Conservation (phyloP, 2,797 vertebrate genomes). For the Neopelma chrysocephalum region DNA sequence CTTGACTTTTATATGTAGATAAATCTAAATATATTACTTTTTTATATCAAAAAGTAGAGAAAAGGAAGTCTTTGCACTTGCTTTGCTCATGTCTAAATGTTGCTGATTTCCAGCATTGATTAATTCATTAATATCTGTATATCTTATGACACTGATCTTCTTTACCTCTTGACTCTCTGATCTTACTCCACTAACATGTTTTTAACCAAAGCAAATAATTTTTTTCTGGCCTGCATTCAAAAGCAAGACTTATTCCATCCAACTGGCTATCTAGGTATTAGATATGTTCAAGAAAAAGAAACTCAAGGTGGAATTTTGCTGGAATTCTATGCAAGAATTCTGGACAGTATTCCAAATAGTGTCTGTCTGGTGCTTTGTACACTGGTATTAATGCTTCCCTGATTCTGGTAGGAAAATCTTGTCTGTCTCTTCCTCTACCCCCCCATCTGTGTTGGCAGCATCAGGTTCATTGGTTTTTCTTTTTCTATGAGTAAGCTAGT, state of each 20-base stretch:
- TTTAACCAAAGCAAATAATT: not conserved
- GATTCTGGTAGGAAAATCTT: not conserved
- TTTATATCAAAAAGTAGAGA: not conserved
- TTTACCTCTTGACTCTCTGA: not conserved
- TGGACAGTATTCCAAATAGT: not conserved
- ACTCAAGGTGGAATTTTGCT: not conserved
- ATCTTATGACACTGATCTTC: not conserved
- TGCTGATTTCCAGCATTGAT: not conserved
- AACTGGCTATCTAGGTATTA: not conserved
- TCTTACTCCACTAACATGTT: not conserved
- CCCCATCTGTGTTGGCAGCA: not conserved
- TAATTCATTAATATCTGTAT: not conserved
- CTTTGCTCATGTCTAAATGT: not conserved
- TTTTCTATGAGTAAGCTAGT: rapidly evolving
- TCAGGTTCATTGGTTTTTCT: not conserved
- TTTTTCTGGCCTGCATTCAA: not conserved
- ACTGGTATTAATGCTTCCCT: not conserved
- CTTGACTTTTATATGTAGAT: not conserved
- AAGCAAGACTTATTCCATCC: not conserved
- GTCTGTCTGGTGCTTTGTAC: not conserved
- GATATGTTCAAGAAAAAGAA: not conserved
- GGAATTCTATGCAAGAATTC: not conserved
- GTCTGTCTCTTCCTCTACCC: not conserved
- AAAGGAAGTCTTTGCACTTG: not conserved
- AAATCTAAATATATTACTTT: not conserved